A percentile compares a stretch with the other conserved stretches of the same genome.
These are phyloP conservation scores for Corythornis leucogaster DNA, from an alignment of 2,797 vertebrate species.

Conservation along the genomic window DNA sequence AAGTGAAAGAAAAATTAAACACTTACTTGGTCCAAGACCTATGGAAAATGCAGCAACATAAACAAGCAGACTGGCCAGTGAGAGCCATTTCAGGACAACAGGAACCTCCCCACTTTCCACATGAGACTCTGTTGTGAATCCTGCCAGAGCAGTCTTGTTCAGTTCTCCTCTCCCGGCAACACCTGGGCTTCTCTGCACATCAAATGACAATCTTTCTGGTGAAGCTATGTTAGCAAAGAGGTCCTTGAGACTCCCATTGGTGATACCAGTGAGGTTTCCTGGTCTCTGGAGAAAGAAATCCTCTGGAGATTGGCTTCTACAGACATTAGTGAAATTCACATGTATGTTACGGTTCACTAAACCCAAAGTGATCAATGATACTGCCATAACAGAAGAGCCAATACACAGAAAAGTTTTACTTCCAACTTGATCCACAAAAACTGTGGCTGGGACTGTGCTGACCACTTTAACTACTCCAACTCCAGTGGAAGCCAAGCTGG, in stretches of 20 bases:
- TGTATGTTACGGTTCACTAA: constrained; percentile 86
- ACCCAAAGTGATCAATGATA: constrained; percentile 86
- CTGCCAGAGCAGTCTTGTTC: constrained; percentile 26
- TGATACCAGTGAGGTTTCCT: constrained; percentile 39
- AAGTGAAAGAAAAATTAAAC: constrained; percentile 17
- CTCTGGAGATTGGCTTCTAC: constrained; percentile 79
- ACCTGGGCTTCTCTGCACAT: background rate
- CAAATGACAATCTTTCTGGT: constrained; percentile 2
- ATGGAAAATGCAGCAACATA: constrained; percentile 94
- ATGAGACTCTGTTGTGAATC: background rate
- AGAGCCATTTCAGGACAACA: constrained; percentile 87
- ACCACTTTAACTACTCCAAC: constrained; percentile 92
- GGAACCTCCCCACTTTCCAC: constrained; percentile 69
- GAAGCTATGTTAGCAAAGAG: constrained; percentile 26
- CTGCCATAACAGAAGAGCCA: constrained; percentile 88
- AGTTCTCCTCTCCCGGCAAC: background rate
- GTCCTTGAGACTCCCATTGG: constrained; percentile 67
- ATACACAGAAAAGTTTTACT: constrained; percentile 91
- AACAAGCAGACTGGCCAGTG: constrained; percentile 89
- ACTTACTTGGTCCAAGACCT: constrained; percentile 96
- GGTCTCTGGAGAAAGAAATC: constrained; percentile 37
- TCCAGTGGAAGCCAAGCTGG: constrained; percentile 92
- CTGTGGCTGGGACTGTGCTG: constrained; percentile 88
- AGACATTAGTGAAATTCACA: constrained; percentile 87
- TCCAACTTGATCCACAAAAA: constrained; percentile 91